Evolutionary conservation across 2,888 invertebrate genomes (phyloP).

Genomic region (Hirtodrosophila duncani): DNA sequence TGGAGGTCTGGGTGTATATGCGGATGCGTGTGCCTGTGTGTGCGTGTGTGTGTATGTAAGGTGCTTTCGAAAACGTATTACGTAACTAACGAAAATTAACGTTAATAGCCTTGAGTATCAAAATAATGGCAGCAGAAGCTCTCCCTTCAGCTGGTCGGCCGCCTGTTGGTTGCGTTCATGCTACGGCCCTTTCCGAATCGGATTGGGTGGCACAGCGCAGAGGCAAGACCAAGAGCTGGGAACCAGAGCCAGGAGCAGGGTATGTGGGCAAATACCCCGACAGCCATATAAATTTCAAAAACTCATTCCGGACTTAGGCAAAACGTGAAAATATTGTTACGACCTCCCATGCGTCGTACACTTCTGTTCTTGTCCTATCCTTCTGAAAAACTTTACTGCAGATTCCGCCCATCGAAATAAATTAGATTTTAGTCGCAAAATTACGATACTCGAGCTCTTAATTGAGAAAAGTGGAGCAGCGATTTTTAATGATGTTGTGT

Average conservation of each 20-base stretch:
- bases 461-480: slow-evolving; percentile 63
- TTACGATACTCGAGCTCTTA: slow-evolving; percentile 55
- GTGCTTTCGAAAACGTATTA: slow-evolving; percentile 71
- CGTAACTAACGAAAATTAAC: slow-evolving; percentile 74
- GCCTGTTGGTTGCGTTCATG: slow-evolving; percentile 39
- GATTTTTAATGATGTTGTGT: slow-evolving; percentile 62
- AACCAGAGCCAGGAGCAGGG: slow-evolving; percentile 2
- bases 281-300: slow-evolving; percentile 60
- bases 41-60: slow-evolving; percentile 39
- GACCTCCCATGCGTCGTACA: no score
- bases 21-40: slow-evolving; percentile 2
- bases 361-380: slow-evolving; percentile 18
- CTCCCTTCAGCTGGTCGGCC: background rate
- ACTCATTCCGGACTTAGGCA: slow-evolving; percentile 71
- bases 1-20: background rate
- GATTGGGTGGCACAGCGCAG: slow-evolving; percentile 20
- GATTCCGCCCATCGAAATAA: slow-evolving; percentile 53
- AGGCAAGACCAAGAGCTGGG: slow-evolving; percentile 7
- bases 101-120: slow-evolving; percentile 70
- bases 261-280: slow-evolving; percentile 2
- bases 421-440: slow-evolving; percentile 64
- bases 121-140: slow-evolving; percentile 54
- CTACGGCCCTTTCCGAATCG: slow-evolving; percentile 30
- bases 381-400: slow-evolving; percentile 17
- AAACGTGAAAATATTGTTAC: slow-evolving; percentile 75